These are phyloP conservation scores for Erynnis tages DNA, from an alignment of 2,888 invertebrate genomes.

Conservation along the genomic window DNA sequence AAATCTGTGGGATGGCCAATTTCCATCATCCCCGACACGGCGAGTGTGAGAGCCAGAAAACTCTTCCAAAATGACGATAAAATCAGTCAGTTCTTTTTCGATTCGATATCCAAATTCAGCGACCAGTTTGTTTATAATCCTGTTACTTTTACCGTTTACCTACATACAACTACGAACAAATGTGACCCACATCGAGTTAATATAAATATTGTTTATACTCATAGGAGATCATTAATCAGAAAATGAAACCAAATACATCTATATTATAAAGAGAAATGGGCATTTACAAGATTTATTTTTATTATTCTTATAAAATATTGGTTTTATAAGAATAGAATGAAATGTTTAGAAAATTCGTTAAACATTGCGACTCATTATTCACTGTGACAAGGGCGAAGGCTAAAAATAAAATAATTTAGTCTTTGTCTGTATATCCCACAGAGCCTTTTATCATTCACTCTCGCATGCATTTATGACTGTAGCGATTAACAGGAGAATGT, in stretches of 20 bases:
- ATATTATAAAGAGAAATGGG: too few species aligned
- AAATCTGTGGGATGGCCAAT: conserved; percentile 5
- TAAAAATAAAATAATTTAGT: conserved; percentile 19
- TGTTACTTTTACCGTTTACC: conserved; percentile 72
- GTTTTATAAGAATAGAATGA: too few species aligned
- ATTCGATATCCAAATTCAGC: conserved; percentile 57
- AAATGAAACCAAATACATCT: background rate
- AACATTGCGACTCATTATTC: background rate
- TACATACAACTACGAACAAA: conserved; percentile 31
- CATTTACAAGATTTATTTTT: too few species aligned
- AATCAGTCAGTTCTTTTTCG: conserved; percentile 37
- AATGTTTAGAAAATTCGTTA: background rate
- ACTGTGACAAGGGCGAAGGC: background rate
- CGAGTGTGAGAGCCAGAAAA: conserved; percentile 3
- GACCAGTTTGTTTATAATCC: conserved; percentile 62
- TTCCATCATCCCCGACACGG: background rate
- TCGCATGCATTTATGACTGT: conserved; percentile 7
- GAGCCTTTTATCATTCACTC: conserved; percentile 12
- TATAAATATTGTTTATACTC: conserved; percentile 25
- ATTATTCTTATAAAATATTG: too few species aligned
- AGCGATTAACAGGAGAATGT: conserved; percentile 16
- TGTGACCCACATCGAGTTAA: conserved; percentile 44
- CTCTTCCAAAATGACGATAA: conserved; percentile 26
- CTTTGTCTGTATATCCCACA: background rate
- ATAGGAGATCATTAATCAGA: conserved; percentile 15